Evolutionary conservation across 2,888 invertebrate genomes (phyloP), one percentile per base, ranked within the genome.

Genomic region (Bellardia pandia): DNA sequence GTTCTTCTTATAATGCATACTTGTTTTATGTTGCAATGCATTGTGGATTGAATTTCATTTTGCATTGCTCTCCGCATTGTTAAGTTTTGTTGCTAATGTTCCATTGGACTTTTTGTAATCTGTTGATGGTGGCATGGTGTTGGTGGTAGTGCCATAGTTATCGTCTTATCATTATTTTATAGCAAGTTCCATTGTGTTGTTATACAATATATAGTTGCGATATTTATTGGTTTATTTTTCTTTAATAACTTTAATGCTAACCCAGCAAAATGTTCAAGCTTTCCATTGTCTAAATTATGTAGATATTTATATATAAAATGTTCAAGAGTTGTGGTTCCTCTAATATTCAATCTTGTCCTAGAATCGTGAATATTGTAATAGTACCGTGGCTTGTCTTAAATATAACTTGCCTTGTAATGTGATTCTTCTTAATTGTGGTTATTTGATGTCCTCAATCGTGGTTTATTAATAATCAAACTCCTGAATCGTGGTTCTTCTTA

Each of bases 131-230:
- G 66, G 30, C 71, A 40, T 82, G 14, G 68, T 82, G 51, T 60
- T 40, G 40, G 53, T 53, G 51, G 68, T 40, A 23, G 23, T 23
- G 23, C 1, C 23, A 51, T 51, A 51, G 42, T 83, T 62, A 76
- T 51, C 30, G 8, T 68, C 68, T 81, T 68, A 81, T 60, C 56
- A 58, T 68, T 71, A 83, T 56, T 83, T 56, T n/a, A 58, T 64
- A 23, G 6, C n/a, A 51, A 16, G 8, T 69, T 51, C 11, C 30
- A 11, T 62, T 71, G 5, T 69, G 16, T 16, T 69, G 53, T 11
- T 14, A 33, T 53, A n/a, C 23, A 23, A 23, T 16, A 23, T 40
- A 42, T 37, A n/a, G n/a, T 23, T 48, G 33, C 3, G 45, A 62
- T 69, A 51, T 48, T 79, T 72, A 72, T 58, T 72, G 58, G 58